Conservation (phyloP, 2,113 vertebrate species). For the Leiothrix lutea region DNA sequence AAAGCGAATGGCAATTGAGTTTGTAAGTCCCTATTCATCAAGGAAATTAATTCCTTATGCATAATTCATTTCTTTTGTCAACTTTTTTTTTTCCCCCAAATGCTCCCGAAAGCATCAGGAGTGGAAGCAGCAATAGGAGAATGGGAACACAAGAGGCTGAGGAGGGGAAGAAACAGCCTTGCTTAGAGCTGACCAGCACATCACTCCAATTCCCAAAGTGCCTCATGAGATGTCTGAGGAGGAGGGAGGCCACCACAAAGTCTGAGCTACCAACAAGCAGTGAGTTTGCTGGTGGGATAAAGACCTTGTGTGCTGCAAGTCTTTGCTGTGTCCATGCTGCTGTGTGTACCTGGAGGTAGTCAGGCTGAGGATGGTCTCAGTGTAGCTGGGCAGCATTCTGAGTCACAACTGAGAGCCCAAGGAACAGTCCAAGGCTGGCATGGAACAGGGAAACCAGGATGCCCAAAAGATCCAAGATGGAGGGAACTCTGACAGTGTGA, state of each 20-base stretch:
- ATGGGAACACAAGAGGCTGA: not conserved
- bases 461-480: not conserved
- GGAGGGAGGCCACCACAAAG: not conserved
- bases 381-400: not conserved
- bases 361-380: not conserved
- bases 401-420: not conserved
- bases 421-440: not conserved
- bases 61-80: constrained; percentile 83
- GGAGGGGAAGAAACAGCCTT: not conserved
- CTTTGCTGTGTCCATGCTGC: not conserved
- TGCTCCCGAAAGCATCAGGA: constrained; percentile 54
- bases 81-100: constrained; percentile 41
- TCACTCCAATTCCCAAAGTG: not conserved
- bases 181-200: not conserved
- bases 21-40: constrained; percentile 76
- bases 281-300: not conserved
- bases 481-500: not conserved
- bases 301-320: not conserved
- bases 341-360: not conserved
- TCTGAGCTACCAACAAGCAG: not conserved
- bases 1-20: constrained; percentile 70
- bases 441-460: not conserved
- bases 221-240: not conserved
- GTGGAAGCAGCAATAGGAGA: constrained; percentile 54
- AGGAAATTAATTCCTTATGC: constrained; percentile 80